A percentile compares a stretch with the other conserved stretches of the same genome.
These are phyloP conservation scores for Cnemophilus loriae DNA, from an alignment of 2,113 vertebrate genomes.

Conservation along the genomic window DNA sequence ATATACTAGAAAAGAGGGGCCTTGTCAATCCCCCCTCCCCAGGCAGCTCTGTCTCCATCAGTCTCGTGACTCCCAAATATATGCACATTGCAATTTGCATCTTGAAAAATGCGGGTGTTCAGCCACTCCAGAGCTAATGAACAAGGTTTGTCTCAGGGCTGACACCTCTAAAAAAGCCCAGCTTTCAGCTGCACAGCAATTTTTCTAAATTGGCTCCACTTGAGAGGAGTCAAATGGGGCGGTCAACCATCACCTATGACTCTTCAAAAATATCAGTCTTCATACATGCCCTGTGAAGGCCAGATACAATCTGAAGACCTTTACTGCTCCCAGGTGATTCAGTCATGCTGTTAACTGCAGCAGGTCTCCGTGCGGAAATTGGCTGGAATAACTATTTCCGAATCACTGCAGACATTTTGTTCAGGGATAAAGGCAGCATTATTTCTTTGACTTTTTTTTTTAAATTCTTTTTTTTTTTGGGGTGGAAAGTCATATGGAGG, in stretches of 20 bases:
- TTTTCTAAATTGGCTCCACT: background rate
- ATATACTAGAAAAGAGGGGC: background rate
- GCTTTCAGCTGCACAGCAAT: background rate
- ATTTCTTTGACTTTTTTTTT: background rate
- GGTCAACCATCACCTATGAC: fast-evolving
- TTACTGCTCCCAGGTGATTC: background rate
- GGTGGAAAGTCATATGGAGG: background rate
- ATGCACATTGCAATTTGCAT: too few relatives aligned
- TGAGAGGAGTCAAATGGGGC: background rate
- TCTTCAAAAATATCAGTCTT: background rate
- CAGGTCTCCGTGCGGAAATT: fast-evolving
- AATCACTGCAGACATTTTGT: background rate
- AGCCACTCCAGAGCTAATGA: background rate
- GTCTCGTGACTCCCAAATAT: background rate
- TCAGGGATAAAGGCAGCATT: background rate
- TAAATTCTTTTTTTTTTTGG: too few relatives aligned
- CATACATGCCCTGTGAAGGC: background rate
- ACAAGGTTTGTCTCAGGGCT: background rate
- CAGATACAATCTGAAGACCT: background rate
- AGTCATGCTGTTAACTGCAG: background rate
- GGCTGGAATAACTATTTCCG: background rate
- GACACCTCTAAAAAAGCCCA: background rate
- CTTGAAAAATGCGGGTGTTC: background rate
- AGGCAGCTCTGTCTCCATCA: background rate
- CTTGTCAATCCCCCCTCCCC: background rate